Percentiles rank a stretch among this genome's conserved stretches.
Evolutionary conservation across 2,113 vertebrate genomes (phyloP).

Genomic region (Mesembrinibis cayennensis): DNA sequence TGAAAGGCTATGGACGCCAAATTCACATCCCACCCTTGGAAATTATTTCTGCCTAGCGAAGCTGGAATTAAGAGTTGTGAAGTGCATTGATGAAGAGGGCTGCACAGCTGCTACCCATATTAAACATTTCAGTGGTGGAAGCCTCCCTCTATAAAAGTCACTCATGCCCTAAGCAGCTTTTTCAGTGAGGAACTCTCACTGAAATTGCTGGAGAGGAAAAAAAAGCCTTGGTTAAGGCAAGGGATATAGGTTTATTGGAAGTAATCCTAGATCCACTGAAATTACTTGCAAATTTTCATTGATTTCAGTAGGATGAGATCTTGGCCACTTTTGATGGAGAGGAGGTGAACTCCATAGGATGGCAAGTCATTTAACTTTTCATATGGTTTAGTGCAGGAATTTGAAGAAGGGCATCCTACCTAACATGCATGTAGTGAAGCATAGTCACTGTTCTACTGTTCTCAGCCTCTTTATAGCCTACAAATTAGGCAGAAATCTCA

Average conservation of each 20-base stretch:
- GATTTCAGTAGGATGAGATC: background rate
- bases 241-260: background rate
- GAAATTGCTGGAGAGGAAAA: background rate
- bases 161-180: background rate
- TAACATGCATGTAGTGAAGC: background rate
- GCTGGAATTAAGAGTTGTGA: background rate
- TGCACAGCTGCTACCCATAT: background rate
- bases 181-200: background rate
- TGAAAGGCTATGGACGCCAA: background rate
- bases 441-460: background rate
- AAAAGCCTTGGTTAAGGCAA: background rate
- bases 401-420: background rate
- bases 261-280: background rate
- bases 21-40: background rate
- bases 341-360: background rate
- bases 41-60: background rate
- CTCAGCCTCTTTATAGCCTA: background rate
- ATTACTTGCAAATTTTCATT: background rate
- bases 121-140: background rate
- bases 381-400: background rate
- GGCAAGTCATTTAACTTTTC: background rate
- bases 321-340: background rate
- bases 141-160: background rate
- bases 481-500: background rate
- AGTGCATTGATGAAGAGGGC: background rate